phyloP scores from a whole-genome alignment of 2,888 invertebrate genomes.

The Stenchaetothrips biformis region DNA sequence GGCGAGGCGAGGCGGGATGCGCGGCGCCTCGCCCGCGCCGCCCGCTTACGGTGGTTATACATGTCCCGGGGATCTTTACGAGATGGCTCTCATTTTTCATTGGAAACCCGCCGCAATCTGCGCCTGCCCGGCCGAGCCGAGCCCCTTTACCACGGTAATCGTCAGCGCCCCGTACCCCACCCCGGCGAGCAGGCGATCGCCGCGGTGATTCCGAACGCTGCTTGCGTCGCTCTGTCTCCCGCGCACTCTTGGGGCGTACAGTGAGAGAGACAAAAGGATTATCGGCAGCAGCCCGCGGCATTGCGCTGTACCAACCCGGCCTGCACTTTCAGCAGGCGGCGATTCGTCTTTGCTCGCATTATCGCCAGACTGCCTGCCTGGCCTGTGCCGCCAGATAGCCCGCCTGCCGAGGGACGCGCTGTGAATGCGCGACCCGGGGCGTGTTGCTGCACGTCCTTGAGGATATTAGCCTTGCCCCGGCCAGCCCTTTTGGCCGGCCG shows the following conservation, averaged over 20 bases:
- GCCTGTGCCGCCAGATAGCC: too few species aligned
- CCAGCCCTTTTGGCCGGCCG: background rate
- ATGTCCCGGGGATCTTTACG: background rate
- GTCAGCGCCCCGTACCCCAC: background rate
- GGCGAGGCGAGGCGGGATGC: background rate
- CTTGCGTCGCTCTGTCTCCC: background rate
- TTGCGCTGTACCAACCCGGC: too few species aligned
- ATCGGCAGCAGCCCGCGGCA: too few species aligned
- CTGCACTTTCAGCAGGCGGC: too few species aligned
- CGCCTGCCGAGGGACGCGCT: too few species aligned
- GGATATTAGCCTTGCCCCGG: background rate
- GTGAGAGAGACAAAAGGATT: too few species aligned
- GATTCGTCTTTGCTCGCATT: too few species aligned
- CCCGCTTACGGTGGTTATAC: conserved; percentile 1
- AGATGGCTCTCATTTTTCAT: conserved; percentile 6
- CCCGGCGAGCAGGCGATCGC: background rate
- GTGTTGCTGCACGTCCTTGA: background rate
- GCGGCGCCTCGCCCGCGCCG: background rate
- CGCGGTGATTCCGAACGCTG: too few species aligned
- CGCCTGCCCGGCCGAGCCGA: background rate
- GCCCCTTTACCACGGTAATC: too few species aligned
- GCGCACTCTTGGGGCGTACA: background rate
- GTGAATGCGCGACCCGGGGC: too few species aligned
- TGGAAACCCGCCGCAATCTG: background rate
- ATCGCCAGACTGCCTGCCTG: too few species aligned